These are phyloP conservation scores for Oreonectes daqikongensis DNA, from an alignment of 2,797 vertebrate genomes.

Conservation along the genomic window DNA sequence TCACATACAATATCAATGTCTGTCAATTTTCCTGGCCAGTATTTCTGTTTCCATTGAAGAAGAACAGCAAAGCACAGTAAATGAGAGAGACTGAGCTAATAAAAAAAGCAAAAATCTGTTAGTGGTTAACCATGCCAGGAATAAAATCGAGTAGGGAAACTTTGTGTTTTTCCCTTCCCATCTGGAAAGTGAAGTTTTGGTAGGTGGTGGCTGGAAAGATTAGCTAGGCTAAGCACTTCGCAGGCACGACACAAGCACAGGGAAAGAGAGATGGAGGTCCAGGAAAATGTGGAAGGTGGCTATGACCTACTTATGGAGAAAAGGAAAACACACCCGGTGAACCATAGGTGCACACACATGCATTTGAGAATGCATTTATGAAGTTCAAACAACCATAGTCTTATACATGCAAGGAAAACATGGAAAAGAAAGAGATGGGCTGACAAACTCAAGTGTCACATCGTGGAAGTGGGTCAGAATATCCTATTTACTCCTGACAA, in stretches of 20 bases:
- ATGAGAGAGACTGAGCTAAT: constrained; percentile 31
- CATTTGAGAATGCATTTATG: neutral
- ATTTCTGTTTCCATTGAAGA: constrained; percentile 34
- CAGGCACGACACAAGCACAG: constrained; percentile 20
- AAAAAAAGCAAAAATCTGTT: constrained; percentile 32
- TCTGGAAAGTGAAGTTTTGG: constrained; percentile 40
- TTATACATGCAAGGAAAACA: neutral
- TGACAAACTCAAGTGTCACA: neutral
- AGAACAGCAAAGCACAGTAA: constrained; percentile 36
- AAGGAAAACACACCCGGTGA: constrained; percentile 25
- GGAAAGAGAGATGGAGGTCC: constrained; percentile 17
- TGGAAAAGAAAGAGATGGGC: neutral
- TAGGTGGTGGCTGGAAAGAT: constrained; percentile 36
- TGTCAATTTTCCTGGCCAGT: constrained; percentile 16
- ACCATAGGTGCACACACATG: constrained; percentile 6
- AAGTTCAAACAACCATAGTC: neutral
- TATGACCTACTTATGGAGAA: constrained; percentile 56
- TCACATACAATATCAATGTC: neutral
- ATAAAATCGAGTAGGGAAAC: constrained; percentile 18
- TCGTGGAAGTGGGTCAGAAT: constrained; percentile 40
- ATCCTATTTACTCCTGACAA: constrained; percentile 25
- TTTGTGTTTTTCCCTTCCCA: constrained; percentile 7
- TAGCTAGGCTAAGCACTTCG: constrained; percentile 13
- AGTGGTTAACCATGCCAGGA: neutral
- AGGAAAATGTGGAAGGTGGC: constrained; percentile 19